Evolutionary conservation across 2,888 invertebrate species (phyloP).

Genomic region (Sesia apiformis): DNA sequence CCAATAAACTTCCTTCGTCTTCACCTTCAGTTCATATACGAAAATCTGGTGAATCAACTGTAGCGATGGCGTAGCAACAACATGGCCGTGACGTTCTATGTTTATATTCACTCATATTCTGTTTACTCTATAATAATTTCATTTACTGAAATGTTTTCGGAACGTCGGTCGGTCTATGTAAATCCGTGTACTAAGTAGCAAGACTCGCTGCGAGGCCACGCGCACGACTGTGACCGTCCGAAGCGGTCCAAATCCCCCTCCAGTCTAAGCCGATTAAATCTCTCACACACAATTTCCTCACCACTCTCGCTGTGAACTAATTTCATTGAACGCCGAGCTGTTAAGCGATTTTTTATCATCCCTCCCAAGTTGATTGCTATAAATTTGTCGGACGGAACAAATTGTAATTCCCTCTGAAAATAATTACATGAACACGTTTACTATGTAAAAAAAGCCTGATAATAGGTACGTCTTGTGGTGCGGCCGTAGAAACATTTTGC

Average conservation of each 20-base stretch:
- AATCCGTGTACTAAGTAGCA: constrained; percentile 9
- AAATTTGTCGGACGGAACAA: no score
- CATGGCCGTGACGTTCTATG: constrained; percentile 41
- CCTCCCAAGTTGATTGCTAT: background rate
- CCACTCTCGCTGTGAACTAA: background rate
- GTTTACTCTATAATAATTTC: constrained; percentile 64
- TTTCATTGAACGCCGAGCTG: background rate
- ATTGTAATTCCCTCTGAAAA: no score
- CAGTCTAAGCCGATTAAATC: constrained; percentile 5
- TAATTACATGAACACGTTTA: no score
- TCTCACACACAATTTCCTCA: constrained; percentile 1
- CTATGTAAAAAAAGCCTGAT: no score
- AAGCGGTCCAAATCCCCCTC: constrained; percentile 5
- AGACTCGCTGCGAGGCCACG: constrained; percentile 3
- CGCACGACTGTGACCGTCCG: constrained; percentile 4
- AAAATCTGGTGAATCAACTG: constrained; percentile 49
- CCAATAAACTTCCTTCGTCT: constrained; percentile 61
- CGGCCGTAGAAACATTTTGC: no score
- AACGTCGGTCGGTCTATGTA: constrained; percentile 17
- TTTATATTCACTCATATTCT: constrained; percentile 55
- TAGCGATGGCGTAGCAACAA: constrained; percentile 37
- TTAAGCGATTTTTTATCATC: background rate
- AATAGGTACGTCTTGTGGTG: no score
- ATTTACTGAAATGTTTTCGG: constrained; percentile 54
- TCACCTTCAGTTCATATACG: constrained; percentile 42